Conservation (phyloP, 2,888 invertebrate species). For the Parnassius orleans region DNA sequence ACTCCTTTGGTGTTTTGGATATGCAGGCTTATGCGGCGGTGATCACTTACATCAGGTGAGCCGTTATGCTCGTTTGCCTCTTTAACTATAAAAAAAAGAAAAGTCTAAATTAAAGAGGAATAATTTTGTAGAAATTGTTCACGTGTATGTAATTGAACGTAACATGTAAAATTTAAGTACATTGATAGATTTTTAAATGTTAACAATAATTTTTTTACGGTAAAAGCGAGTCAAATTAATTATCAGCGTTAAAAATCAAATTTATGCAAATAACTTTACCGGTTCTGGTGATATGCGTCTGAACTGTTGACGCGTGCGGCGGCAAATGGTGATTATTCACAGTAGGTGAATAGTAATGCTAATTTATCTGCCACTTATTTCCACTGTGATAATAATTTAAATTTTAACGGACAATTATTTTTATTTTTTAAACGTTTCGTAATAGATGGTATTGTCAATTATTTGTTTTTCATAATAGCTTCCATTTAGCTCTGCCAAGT, state of each 20-base stretch:
- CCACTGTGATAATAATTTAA: neutral
- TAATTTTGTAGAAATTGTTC: neutral
- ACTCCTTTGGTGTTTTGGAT: too few relatives aligned
- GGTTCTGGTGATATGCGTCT: slow-evolving; percentile 10
- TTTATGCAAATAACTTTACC: slow-evolving; percentile 14
- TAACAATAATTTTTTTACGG: slow-evolving; percentile 16
- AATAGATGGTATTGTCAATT: too few relatives aligned
- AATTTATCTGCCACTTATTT: slow-evolving; percentile 17
- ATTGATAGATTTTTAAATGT: neutral
- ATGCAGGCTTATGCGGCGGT: too few relatives aligned
- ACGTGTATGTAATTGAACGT: slow-evolving; percentile 4
- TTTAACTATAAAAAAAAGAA: too few relatives aligned
- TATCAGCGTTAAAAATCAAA: slow-evolving; percentile 4
- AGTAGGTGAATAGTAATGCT: slow-evolving; percentile 4
- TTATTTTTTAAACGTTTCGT: too few relatives aligned
- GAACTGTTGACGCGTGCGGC: slow-evolving; percentile 18
- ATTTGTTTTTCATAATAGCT: too few relatives aligned
- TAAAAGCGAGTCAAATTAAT: slow-evolving; percentile 24
- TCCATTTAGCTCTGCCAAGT: too few relatives aligned
- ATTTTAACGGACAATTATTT: too few relatives aligned
- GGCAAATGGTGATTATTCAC: slow-evolving; percentile 15
- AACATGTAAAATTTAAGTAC: neutral
- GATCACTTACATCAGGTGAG: too few relatives aligned
- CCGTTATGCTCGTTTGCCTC: too few relatives aligned
- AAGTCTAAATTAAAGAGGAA: too few relatives aligned